phyloP scores from a whole-genome alignment of 2,113 vertebrate species.

The Brachionichthys hirsutus region DNA sequence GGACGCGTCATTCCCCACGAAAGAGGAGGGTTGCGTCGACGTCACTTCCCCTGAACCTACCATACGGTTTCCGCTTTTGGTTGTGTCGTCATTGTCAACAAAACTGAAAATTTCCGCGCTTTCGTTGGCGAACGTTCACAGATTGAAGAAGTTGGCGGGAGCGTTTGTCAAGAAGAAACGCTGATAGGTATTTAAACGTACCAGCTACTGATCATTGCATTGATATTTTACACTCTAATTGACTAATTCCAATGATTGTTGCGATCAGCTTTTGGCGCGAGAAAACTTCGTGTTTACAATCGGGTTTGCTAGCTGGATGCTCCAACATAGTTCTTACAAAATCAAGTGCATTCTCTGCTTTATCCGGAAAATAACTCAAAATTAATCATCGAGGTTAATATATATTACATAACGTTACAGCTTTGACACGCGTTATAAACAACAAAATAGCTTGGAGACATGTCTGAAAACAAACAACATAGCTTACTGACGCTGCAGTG shows the following conservation, averaged over 20 bases:
- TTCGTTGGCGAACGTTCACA: conserved; percentile 39
- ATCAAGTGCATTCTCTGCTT: neutral
- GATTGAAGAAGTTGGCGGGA: conserved; percentile 76
- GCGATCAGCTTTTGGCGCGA: neutral
- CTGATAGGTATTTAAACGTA: conserved; percentile 13
- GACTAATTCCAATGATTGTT: neutral
- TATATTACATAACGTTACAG: no score
- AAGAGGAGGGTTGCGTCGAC: neutral
- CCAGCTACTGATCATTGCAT: rapidly evolving
- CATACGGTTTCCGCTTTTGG: neutral
- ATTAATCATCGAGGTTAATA: neutral
- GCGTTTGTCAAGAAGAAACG: conserved; percentile 21
- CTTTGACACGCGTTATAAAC: no score
- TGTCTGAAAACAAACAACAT: neutral
- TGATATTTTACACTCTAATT: neutral
- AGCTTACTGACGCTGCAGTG: neutral
- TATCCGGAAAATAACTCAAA: neutral
- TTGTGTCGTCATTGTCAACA: conserved; percentile 32
- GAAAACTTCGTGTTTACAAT: conserved; percentile 23
- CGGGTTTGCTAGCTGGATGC: conserved; percentile 28
- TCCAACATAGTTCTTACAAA: neutral
- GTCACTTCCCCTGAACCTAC: neutral
- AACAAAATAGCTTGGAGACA: neutral
- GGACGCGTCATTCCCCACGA: conserved; percentile 20
- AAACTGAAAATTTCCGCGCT: conserved; percentile 56